Conservation (phyloP, 2,113 vertebrate genomes). For the Oreotrochilus melanogaster region DNA sequence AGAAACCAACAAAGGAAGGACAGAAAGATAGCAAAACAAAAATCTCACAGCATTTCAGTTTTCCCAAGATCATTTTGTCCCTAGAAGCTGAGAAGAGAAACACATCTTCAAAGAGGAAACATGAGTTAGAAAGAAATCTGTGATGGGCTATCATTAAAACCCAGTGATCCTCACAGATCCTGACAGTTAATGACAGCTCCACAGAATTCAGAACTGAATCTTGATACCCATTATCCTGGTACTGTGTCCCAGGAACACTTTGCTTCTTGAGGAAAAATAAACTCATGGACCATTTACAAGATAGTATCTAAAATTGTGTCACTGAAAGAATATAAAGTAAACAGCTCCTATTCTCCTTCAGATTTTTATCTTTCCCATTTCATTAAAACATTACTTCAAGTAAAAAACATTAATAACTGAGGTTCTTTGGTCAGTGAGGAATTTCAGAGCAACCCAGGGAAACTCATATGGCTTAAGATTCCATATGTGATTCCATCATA, state of each 20-base stretch:
- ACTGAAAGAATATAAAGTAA: neutral
- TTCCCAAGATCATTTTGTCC: neutral
- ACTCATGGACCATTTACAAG: neutral
- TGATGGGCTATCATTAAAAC: neutral
- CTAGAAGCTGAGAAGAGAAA: neutral
- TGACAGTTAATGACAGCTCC: neutral
- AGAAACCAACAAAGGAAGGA: neutral
- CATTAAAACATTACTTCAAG: neutral
- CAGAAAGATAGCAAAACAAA: neutral
- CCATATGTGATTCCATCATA: too few relatives aligned
- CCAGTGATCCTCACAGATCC: neutral
- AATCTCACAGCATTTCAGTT: neutral
- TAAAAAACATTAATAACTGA: neutral
- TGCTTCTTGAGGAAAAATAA: neutral
- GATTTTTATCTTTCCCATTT: neutral
- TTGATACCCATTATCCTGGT: neutral
- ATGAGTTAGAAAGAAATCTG: neutral
- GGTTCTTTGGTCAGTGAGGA: neutral
- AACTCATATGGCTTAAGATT: conserved; percentile 2
- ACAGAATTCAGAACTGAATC: neutral
- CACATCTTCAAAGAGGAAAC: neutral
- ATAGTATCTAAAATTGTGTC: neutral
- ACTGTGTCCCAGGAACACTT: neutral
- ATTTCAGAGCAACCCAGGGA: neutral
- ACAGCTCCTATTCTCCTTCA: neutral